phyloP scores from a whole-genome alignment of 2,113 vertebrate genomes.

The Thinocorus orbignyianus region DNA sequence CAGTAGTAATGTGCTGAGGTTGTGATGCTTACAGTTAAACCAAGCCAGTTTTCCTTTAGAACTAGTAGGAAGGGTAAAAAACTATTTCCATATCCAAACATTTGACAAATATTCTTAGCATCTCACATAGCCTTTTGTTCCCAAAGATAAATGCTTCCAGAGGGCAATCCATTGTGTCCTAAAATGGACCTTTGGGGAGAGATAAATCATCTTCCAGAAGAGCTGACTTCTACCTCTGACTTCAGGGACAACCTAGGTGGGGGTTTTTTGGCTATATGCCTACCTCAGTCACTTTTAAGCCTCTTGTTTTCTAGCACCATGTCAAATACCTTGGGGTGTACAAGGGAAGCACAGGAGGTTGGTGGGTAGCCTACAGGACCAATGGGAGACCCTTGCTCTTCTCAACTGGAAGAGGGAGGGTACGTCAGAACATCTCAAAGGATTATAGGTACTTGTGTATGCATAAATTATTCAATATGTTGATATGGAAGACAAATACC shows the following conservation, averaged over 20 bases:
- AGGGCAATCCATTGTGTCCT: not conserved
- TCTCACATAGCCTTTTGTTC: not conserved
- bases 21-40: not conserved
- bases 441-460: not conserved
- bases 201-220: not conserved
- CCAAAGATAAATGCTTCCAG: not conserved
- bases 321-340: not conserved
- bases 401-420: not conserved
- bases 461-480: not conserved
- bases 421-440: not conserved
- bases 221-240: not conserved
- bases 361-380: accelerated
- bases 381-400: not conserved
- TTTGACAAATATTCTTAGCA: not conserved
- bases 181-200: not conserved
- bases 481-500: not conserved
- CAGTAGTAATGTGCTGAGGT: not conserved
- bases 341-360: not conserved
- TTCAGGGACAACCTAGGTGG: not conserved
- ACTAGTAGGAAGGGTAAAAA: not conserved
- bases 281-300: not conserved
- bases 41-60: not conserved
- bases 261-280: accelerated
- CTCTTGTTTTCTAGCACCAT: not conserved
- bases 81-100: not conserved